phyloP scores from a whole-genome alignment of 2,113 vertebrate genomes.

The Daboia siamensis region DNA sequence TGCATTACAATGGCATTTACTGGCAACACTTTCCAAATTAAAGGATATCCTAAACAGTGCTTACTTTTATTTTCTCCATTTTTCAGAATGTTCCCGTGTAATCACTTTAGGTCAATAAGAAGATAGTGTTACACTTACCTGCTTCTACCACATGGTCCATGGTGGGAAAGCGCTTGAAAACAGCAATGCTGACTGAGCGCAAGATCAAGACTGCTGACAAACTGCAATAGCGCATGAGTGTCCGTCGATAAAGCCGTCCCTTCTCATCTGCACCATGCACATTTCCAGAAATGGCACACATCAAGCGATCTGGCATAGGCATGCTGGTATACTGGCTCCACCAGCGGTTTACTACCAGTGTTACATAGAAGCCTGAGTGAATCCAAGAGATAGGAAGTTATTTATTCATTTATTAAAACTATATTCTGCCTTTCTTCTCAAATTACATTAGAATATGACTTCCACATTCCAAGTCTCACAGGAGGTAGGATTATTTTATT shows the following conservation, averaged over 20 bases:
- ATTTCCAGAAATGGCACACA: constrained; percentile 79
- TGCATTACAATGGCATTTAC: background rate
- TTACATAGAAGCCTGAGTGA: constrained; percentile 88
- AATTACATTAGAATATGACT: background rate
- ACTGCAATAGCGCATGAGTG: constrained; percentile 87
- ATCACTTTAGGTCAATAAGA: rapidly evolving
- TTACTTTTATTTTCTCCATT: background rate
- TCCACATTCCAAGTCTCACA: background rate
- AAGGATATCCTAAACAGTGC: background rate
- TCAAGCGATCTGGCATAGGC: constrained; percentile 84
- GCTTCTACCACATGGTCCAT: constrained; percentile 92
- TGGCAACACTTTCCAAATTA: background rate
- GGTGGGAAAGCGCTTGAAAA: constrained; percentile 91
- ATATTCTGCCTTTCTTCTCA: background rate
- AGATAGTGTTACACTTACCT: constrained; percentile 62
- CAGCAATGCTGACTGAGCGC: constrained; percentile 87
- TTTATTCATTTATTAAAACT: background rate
- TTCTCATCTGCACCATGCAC: constrained; percentile 83
- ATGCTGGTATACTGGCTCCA: constrained; percentile 90
- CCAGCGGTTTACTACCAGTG: constrained; percentile 91
- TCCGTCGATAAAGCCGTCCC: constrained; percentile 84
- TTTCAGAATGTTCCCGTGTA: background rate
- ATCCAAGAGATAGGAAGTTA: background rate
- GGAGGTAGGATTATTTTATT: background rate
- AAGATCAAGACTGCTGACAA: constrained; percentile 88